These are phyloP conservation scores for Nesometra sesokonis DNA, from an alignment of 35 echinoderm and acorn worm species.

Conservation along the genomic window DNA sequence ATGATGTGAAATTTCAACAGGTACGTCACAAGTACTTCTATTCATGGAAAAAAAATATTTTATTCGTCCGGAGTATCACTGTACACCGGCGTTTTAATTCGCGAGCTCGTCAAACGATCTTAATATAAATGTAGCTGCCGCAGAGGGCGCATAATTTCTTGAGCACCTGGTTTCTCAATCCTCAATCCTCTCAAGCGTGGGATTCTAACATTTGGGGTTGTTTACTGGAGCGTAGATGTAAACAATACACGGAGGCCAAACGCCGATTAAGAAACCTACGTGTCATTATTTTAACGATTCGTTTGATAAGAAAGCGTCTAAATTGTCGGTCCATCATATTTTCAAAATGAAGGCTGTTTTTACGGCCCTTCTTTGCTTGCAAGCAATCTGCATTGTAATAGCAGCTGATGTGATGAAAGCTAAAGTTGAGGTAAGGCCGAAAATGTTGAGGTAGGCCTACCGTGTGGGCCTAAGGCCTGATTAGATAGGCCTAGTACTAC, in stretches of 20 bases:
- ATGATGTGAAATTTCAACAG: too few species aligned
- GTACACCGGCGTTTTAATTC: too few species aligned
- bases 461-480: too few species aligned
- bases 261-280: not conserved
- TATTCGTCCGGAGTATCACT: too few species aligned
- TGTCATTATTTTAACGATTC: not conserved
- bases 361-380: not conserved
- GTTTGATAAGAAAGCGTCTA: not conserved
- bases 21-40: too few species aligned
- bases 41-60: too few species aligned
- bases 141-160: not conserved
- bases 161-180: not conserved
- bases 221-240: not conserved
- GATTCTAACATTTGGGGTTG: not conserved
- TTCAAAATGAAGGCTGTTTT: not conserved
- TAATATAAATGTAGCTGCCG: too few species aligned
- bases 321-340: not conserved
- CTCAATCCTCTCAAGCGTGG: not conserved
- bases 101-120: too few species aligned
- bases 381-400: not conserved
- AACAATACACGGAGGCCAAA: not conserved
- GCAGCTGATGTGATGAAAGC: not conserved
- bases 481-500: too few species aligned
- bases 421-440: not conserved
- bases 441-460: not conserved